These are phyloP conservation scores for Leucania comma DNA, from an alignment of 2,888 invertebrate species.

Conservation along the genomic window DNA sequence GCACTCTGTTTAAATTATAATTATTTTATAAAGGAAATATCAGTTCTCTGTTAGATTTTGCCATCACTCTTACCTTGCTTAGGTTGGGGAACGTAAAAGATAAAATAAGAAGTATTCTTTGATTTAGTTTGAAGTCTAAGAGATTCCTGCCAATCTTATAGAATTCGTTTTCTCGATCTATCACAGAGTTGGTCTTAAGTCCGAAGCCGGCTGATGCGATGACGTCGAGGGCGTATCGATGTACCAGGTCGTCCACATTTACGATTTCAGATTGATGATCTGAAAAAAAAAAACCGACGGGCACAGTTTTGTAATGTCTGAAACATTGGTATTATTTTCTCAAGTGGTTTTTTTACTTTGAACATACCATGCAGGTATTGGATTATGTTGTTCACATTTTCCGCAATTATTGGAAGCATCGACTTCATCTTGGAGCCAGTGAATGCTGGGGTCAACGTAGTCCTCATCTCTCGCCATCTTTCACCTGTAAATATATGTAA, in stretches of 20 bases:
- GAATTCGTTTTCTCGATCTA: conserved; percentile 89
- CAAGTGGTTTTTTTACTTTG: neutral
- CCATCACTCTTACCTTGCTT: conserved; percentile 66
- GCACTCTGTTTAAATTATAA: too few species aligned
- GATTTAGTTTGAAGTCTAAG: conserved; percentile 68
- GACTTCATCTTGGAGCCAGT: conserved; percentile 90
- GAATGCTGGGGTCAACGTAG: conserved; percentile 89
- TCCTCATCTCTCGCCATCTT: conserved; percentile 87
- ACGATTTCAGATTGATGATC: conserved; percentile 73
- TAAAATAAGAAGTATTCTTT: conserved; percentile 68
- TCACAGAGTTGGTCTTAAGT: conserved; percentile 88
- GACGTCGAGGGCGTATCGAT: conserved; percentile 91
- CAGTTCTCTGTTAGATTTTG: too few species aligned
- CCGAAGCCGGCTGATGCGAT: conserved; percentile 91
- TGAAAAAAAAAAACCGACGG: conserved; percentile 42
- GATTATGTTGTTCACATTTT: conserved; percentile 75
- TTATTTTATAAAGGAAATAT: neutral
- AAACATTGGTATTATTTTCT: neutral
- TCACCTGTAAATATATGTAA: conserved; percentile 75
- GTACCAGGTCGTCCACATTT: conserved; percentile 85
- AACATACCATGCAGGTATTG: conserved; percentile 76
- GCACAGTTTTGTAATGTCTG: too few species aligned
- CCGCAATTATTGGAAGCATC: conserved; percentile 87
- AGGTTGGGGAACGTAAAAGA: conserved; percentile 67
- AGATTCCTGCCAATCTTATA: conserved; percentile 76